Evolutionary conservation across 1,140 invertebrate genomes (phyloP).

Genomic region (Cotesia vestalis): DNA sequence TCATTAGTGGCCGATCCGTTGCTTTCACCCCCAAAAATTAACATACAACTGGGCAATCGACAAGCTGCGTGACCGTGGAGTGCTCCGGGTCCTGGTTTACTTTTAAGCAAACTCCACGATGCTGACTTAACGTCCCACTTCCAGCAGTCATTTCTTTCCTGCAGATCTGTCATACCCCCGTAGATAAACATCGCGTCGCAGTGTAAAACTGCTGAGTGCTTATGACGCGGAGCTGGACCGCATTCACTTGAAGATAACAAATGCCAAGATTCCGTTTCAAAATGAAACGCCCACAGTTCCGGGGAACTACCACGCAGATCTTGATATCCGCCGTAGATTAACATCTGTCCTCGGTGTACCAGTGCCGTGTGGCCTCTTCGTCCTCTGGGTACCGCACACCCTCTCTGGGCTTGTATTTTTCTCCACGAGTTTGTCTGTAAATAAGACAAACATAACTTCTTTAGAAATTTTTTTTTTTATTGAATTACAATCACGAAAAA

Average conservation of each 20-base stretch:
- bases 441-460: neutral
- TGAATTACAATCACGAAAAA: no score
- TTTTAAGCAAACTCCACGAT: constrained; percentile 76
- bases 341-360: constrained; percentile 80
- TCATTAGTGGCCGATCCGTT: constrained; percentile 79
- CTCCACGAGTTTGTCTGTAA: constrained; percentile 74
- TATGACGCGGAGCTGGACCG: constrained; percentile 78
- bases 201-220: constrained; percentile 85
- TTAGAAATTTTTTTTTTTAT: no score
- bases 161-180: constrained; percentile 88
- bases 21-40: constrained; percentile 85
- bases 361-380: constrained; percentile 85
- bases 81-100: constrained; percentile 76
- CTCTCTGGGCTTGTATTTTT: constrained; percentile 70
- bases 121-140: constrained; percentile 77
- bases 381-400: constrained; percentile 76
- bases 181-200: constrained; percentile 85
- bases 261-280: constrained; percentile 83
- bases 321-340: constrained; percentile 90
- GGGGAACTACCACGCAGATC: constrained; percentile 85
- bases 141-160: constrained; percentile 85
- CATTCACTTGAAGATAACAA: constrained; percentile 67
- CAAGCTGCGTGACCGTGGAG: constrained; percentile 85
- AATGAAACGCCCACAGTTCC: constrained; percentile 90
- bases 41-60: constrained; percentile 80